Percentiles rank a stretch among this genome's conserved stretches.
These are phyloP conservation scores for Oreochromis mossambicus DNA, from an alignment of 2,797 vertebrate genomes.

Conservation along the genomic window DNA sequence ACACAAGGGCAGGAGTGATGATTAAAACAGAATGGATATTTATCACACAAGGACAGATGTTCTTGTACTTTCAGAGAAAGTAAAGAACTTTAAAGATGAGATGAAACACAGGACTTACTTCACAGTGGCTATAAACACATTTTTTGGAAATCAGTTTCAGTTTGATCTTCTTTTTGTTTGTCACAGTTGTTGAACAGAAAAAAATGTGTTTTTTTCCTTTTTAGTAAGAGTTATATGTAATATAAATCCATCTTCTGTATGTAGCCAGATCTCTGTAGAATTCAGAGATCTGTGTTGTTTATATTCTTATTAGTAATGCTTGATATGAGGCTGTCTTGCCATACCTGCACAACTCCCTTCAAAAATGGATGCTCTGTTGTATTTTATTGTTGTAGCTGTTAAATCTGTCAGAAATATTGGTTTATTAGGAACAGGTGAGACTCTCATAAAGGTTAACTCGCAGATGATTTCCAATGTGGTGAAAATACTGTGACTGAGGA, in stretches of 20 bases:
- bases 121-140: background rate
- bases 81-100: background rate
- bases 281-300: background rate
- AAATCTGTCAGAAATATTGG: background rate
- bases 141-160: background rate
- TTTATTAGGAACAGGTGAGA: background rate
- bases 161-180: background rate
- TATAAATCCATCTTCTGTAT: background rate
- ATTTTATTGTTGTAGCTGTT: background rate
- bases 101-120: background rate
- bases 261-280: background rate
- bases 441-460: background rate
- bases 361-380: background rate
- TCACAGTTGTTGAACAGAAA: background rate
- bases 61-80: background rate
- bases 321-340: background rate
- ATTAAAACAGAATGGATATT: background rate
- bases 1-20: constrained; percentile 59
- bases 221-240: background rate
- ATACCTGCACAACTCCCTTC: background rate
- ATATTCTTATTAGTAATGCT: background rate
- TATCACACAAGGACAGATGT: background rate
- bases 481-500: background rate
- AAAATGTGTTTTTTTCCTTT: background rate
- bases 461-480: background rate